These are phyloP conservation scores for Microtus ochrogaster DNA, from an alignment of 2,113 vertebrate species.

Conservation along the genomic window DNA sequence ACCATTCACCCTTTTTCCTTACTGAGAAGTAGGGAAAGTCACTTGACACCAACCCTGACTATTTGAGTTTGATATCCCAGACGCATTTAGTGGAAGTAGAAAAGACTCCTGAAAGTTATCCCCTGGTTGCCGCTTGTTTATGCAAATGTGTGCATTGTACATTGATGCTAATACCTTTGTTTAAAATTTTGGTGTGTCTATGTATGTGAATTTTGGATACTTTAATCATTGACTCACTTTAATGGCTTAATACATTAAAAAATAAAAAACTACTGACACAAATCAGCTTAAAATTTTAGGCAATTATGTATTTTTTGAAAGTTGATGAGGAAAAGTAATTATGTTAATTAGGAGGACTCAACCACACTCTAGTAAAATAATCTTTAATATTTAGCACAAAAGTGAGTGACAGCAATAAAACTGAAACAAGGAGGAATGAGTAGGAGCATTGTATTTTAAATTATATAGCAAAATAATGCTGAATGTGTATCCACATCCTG, in stretches of 20 bases:
- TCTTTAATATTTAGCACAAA: slow-evolving; percentile 2
- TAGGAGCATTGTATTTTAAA: background rate
- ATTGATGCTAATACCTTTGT: background rate
- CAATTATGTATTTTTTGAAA: background rate
- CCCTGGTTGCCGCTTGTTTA: background rate
- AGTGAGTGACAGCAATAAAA: background rate
- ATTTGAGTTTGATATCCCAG: background rate
- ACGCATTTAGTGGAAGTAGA: background rate
- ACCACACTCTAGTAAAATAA: background rate
- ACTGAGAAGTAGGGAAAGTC: background rate
- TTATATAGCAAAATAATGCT: background rate
- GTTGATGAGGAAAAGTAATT: background rate
- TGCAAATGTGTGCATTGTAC: background rate
- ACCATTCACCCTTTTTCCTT: background rate
- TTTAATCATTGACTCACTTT: slow-evolving; percentile 8
- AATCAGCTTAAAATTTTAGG: background rate
- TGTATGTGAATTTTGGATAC: background rate
- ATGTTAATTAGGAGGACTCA: background rate
- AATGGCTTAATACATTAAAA: background rate
- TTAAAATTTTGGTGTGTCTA: background rate
- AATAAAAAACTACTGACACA: background rate
- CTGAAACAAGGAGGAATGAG: background rate
- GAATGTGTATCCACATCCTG: background rate
- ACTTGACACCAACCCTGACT: background rate
- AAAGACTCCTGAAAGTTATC: background rate